These are phyloP conservation scores for Eurosta solidaginis DNA, from an alignment of 1,140 invertebrate species.

Conservation along the genomic window DNA sequence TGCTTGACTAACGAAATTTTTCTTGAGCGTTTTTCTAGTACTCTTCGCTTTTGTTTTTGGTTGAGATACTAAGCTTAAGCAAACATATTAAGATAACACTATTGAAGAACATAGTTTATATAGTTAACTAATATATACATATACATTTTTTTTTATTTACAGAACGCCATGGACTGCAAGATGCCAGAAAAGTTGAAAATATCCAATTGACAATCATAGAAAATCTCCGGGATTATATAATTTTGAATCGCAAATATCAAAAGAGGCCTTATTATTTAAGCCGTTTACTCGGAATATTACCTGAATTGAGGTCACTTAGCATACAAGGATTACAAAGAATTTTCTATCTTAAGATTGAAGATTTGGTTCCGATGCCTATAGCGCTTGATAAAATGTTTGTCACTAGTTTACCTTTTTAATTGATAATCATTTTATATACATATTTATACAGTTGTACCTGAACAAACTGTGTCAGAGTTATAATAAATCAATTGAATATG, in stretches of 20 bases:
- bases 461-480: background rate
- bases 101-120: too few species aligned
- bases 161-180: slow-evolving; percentile 92
- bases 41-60: too few species aligned
- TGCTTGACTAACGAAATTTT: too few species aligned
- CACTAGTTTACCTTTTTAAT: slow-evolving; percentile 88
- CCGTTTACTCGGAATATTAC: slow-evolving; percentile 84
- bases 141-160: slow-evolving; percentile 44
- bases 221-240: slow-evolving; percentile 90
- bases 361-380: slow-evolving; percentile 87
- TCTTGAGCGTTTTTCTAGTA: too few species aligned
- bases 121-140: too few species aligned
- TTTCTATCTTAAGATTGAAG: slow-evolving; percentile 92
- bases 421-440: background rate
- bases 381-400: slow-evolving; percentile 95
- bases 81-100: too few species aligned
- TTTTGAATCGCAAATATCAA: slow-evolving; percentile 89
- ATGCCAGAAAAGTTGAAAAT: slow-evolving; percentile 89
- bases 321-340: slow-evolving; percentile 92
- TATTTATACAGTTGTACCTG: slow-evolving; percentile 15
- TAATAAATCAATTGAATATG: too few species aligned
- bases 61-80: too few species aligned
- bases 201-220: slow-evolving; percentile 95
- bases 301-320: slow-evolving; percentile 87
- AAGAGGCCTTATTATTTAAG: slow-evolving; percentile 90